Evolutionary conservation across 2,113 vertebrate species (phyloP), one percentile per base, ranked within the genome.

Genomic region (Lagopus muta): DNA sequence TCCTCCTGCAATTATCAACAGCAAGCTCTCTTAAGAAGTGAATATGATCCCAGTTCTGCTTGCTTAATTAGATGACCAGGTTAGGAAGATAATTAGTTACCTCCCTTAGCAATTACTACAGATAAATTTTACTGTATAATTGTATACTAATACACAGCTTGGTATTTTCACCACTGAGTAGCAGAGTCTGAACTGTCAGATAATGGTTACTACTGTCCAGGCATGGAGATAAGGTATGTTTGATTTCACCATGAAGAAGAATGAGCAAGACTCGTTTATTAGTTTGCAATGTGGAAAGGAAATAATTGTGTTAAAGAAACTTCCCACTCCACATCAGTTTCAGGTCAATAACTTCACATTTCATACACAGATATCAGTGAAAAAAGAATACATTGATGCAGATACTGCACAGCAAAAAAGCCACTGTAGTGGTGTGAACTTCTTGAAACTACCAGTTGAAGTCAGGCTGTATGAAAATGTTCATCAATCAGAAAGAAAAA

Each of bases 71-170:
- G 78, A 88, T 32, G 34, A 72, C 48, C 73, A 71, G 34, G 61
- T 74, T 81, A 76, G 72, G 61, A 88, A 86, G 52, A 57, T 34
- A 92, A 60, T 64, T 81, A 94, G 18, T 50, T 36, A 36, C 64
- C 40, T 25, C 16, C 20, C 22, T 66, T 61, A 52, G 20, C 36
- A 69, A 13, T 69, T 82, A 47, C 19, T 78, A 43, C 14, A 69
- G 57, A 74, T 10, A 75, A 34, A 60, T 77, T 54, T 66, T 45
- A 71, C 48, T 47, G 6, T 78, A 24, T 55, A 75, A 64, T 74
- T 86, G 34, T 25, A 60, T 47, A 7, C 15, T 67, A 69, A 71
- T 69, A 61, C n/a, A 67, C 61, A 86, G 45, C 22, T 60, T 77
- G 10, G 12, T 75, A 24, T 90, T 83, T 81, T 52, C 14, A 65